phyloP scores from a whole-genome alignment of 2,113 vertebrate genomes.

The Pollimyrus isidori region DNA sequence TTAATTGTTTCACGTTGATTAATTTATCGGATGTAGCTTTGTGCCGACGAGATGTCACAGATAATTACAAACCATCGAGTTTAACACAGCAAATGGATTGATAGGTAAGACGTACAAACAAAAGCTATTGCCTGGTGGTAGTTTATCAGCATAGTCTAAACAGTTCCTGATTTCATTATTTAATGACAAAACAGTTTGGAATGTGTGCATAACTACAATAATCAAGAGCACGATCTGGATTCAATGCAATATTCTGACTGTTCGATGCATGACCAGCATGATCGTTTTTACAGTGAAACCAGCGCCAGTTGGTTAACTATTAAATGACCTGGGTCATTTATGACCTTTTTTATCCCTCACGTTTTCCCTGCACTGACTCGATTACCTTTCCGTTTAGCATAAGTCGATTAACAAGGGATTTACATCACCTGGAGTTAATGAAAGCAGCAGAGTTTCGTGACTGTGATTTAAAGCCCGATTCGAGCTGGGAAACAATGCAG shows the following conservation, averaged over 20 bases:
- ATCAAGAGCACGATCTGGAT: background rate
- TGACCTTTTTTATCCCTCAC: background rate
- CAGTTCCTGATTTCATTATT: background rate
- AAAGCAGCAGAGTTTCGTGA: background rate
- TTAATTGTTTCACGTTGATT: background rate
- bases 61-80: background rate
- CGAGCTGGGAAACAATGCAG: background rate
- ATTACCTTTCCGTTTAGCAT: background rate
- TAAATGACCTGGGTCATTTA: background rate
- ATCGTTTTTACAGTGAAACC: background rate
- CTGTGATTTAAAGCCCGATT: background rate
- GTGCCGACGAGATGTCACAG: background rate
- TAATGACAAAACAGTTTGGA: constrained; percentile 1
- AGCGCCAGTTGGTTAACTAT: background rate
- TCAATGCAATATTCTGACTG: background rate
- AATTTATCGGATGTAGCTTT: background rate
- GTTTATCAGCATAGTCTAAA: background rate
- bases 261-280: background rate
- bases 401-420: background rate
- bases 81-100: background rate
- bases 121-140: background rate
- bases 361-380: background rate
- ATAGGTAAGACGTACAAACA: background rate
- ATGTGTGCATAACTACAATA: background rate
- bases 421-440: background rate